Percentiles rank a stretch among this genome's conserved stretches.
Conservation (phyloP, 1,140 invertebrate genomes). For the Neotoxoptera formosana region DNA sequence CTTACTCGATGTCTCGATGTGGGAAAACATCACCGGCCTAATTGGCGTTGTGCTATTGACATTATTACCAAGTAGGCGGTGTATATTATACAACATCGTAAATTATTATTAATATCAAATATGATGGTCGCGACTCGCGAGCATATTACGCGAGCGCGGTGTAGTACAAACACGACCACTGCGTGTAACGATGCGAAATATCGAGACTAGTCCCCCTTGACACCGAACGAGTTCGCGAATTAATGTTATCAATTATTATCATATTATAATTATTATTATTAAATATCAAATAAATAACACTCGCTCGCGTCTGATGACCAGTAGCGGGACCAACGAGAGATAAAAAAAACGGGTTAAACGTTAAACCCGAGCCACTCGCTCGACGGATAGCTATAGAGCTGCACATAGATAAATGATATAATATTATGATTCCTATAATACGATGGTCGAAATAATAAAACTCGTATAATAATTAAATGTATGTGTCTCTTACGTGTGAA, state of each 20-base stretch:
- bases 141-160: not conserved
- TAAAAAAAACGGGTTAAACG: constrained; percentile 44
- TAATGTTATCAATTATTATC: not conserved
- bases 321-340: not conserved
- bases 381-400: not conserved
- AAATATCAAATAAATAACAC: constrained; percentile 2
- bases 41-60: not conserved
- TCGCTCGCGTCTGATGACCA: not conserved
- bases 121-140: not conserved
- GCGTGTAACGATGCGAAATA: constrained; percentile 28
- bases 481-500: constrained; percentile 16
- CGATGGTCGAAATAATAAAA: not conserved
- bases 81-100: not conserved
- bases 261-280: too few species aligned
- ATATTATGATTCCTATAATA: not conserved
- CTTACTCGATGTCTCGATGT: not conserved
- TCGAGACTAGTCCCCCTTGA: constrained; percentile 46
- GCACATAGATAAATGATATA: not conserved
- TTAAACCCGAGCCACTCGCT: constrained; percentile 13
- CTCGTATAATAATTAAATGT: not conserved
- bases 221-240: constrained; percentile 21
- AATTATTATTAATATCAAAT: not conserved
- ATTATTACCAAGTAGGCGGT: not conserved
- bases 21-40: not conserved
- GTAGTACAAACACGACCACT: not conserved